Base-by-base conservation (phyloP, 2,888 invertebrate genomes). In the Cheilosia impressa region DNA sequence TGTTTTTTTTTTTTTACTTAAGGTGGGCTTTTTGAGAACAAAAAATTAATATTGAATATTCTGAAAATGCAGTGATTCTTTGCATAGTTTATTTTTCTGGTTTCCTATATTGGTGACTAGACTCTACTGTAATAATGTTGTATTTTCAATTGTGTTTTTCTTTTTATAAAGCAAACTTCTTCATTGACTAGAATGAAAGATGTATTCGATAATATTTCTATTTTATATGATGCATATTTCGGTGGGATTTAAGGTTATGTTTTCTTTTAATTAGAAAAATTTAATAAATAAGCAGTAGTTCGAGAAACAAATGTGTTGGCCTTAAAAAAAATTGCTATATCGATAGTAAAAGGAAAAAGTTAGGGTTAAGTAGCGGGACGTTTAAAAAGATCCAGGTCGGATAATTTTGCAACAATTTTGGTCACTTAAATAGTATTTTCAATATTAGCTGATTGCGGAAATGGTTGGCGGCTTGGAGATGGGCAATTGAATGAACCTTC, bases 61-160 rank as follows among this genome's bases (percentile, higher is more conserved):
- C 87, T 73, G 87, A 87, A 87, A 87, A 87, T 85, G 85, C 50
- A 34, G 71, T 80, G 76, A 85, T 66, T 76, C 58, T 60, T 73
- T 65, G 43, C 41, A 62, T 43, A 68, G 45, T 41, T 77, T 71
- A 71, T 27, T 53, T 17, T 69, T 50, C 53, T n/a, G 43, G 47
- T 63, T 58, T 38, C 43, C 19, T 66, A 71, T 71, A 62, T 66
- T 58, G 43, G 65, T 76, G 84, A 84, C 84, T 84, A 84, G 80
- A 80, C 43, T 66, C 43, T 43, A 43, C 50, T 43, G 31, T 65
- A 76, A 34, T 55, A 55, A 43, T 41, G 19, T 79, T 72, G 41
- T 65, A 58, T 6, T 38, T 65, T 60, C 24, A 24, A 15, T 27
- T 43, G 41, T 52, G 41, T n/a, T 17, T 57, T 65, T 43, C 13